Conservation (phyloP, 2,888 invertebrate species). For the Diachrysia chrysitis region DNA sequence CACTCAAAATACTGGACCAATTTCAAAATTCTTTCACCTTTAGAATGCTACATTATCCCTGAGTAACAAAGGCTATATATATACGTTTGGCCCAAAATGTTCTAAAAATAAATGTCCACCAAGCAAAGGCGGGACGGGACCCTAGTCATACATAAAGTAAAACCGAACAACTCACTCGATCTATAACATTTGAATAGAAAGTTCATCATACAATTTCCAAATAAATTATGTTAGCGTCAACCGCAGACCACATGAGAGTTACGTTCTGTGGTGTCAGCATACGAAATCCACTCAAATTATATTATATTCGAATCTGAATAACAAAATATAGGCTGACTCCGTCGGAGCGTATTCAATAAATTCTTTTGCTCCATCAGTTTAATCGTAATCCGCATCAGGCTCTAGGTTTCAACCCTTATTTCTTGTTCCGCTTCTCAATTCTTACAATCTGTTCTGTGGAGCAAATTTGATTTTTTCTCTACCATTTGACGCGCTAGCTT, state of each 20-base stretch:
- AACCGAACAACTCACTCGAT: too few relatives aligned
- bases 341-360: constrained; percentile 44
- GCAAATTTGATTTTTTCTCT: constrained; percentile 85
- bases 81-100: too few relatives aligned
- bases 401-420: constrained; percentile 68
- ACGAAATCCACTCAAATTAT: constrained; percentile 8
- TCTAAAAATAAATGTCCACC: too few relatives aligned
- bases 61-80: too few relatives aligned
- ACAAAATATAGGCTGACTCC: constrained; percentile 9
- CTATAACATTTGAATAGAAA: neutral
- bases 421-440: constrained; percentile 73
- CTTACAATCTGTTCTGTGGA: constrained; percentile 75
- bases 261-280: neutral
- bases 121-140: too few relatives aligned
- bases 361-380: constrained; percentile 46
- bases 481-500: constrained; percentile 84
- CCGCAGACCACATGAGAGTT: neutral
- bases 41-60: too few relatives aligned
- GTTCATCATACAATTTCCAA: neutral
- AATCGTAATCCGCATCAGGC: constrained; percentile 46
- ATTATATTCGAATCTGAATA: constrained; percentile 20
- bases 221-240: neutral
- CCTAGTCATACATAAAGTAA: too few relatives aligned
- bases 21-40: too few relatives aligned
- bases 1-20: too few relatives aligned